Base-by-base conservation (phyloP, 2,888 invertebrate species). In the Drosophila cognata region DNA sequence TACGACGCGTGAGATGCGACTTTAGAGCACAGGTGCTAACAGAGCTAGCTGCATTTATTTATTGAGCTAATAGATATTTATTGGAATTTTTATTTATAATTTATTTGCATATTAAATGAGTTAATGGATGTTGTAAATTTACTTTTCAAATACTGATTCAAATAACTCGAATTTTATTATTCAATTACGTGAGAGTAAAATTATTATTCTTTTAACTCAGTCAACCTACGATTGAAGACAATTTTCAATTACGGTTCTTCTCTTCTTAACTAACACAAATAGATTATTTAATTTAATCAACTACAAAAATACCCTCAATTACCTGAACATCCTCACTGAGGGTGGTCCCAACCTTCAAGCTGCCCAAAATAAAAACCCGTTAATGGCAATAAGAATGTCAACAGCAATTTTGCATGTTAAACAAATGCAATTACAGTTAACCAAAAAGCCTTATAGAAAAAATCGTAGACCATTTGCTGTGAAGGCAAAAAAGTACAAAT, bases 381-480 rank as follows among this genome's bases (percentile, higher is more conserved):
- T 77, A 61, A 77, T 72, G 58, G 58, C 76, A 77, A 82, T 87
- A 71, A 78, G 76, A 82, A 78, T 67, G 82, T 85, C 84, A 84
- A 77, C 77, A 67, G 78, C 73, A 81, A 85, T 85, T 85, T 82
- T 60, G 73, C 74, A 75, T 82, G 87, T 84, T 81, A 77, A 82
- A 77, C 84, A 84, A 84, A 80, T 72, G 82, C 66, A 85, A 85
- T 85, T 87, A 87, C 73, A 55, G 62, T 69, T 68, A 67, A 67
- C 57, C 60, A 36, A 67, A 69, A 56, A 56, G 61, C 48, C 52
- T 60, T 57, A 56, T 28, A 65, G 41, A 56, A 51, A 67, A 57
- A 62, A 38, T 41, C 53, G 56, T 60, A 57, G 66, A 63, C 56
- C 36, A 55, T 74, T 62, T 50, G 63, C 58, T 48, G 50, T 59